Base-by-base conservation (phyloP, 2,113 vertebrate species). In the Ageneiosus marmoratus region DNA sequence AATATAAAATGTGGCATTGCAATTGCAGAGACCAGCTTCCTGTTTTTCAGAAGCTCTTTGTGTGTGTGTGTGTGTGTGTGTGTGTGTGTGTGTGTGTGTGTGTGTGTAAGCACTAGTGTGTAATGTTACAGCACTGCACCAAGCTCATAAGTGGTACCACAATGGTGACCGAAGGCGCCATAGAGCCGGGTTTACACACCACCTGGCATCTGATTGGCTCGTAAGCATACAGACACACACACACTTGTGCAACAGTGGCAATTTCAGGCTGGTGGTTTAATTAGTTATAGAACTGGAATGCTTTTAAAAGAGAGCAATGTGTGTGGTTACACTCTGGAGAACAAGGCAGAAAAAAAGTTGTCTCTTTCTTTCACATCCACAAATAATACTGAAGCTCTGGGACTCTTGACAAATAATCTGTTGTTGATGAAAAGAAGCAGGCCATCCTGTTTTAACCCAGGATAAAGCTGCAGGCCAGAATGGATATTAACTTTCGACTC, bases 401-500 rank as follows among this genome's bases (percentile, higher is more conserved):
- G 81, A 70, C 51, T 63, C 6, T 73, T 65, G 72, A 73, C 78
- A 86, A 89, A 90, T 87, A 88, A 88, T 86, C 91, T 91, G 91
- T 84, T 90, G 88, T 89, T 93, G 86, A 91, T 92, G 87, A 91
- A 81, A 80, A 83, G 18, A 77, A 80, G 62, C 81, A 69, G 88
- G 90, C 86, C 76, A 63, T 91, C 83, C 89, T 90, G 86, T 90
- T 89, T 92, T 90, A 92, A 90, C 90, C 88, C 27, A 44, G 13
- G 88, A 91, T 92, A 90, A 90, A 90, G 82, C 86, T 90, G 83
- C 86, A 78, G 77, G 87, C 84, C 88, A 81, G 62, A 81, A 77
- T 60, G 29, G 84, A 92, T 93, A 91, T 93, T 92, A 93, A 92
- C 89, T 89, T 84, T 83, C 83, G 89, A 86, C 84, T 90, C 90